These are phyloP conservation scores for Drosophila azteca DNA, from an alignment of 1,140 invertebrate species.

Conservation along the genomic window DNA sequence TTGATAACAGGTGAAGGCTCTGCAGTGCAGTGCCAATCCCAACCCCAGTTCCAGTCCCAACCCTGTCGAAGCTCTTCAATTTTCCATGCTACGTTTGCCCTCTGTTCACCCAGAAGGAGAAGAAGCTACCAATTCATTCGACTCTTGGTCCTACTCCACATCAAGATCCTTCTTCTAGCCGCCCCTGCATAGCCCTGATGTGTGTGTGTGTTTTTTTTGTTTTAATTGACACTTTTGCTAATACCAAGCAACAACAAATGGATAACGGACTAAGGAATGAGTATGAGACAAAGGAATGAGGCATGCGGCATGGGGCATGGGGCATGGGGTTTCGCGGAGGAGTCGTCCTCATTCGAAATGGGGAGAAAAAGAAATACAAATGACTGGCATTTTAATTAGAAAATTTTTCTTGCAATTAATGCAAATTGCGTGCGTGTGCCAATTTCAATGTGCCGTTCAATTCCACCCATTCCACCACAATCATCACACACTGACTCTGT, in stretches of 20 bases:
- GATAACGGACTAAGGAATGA: slow-evolving; percentile 9
- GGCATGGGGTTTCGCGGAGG: too few species aligned
- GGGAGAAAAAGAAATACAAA: slow-evolving; percentile 28
- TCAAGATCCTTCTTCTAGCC: background rate
- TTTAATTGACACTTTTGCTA: slow-evolving; percentile 80
- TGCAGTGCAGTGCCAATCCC: slow-evolving; percentile 21
- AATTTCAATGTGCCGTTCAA: slow-evolving; percentile 74
- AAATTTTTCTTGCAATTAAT: slow-evolving; percentile 83
- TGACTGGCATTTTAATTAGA: slow-evolving; percentile 83
- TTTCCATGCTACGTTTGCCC: slow-evolving; percentile 69
- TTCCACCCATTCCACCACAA: slow-evolving; percentile 26
- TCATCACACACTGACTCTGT: background rate
- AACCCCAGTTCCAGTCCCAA: background rate
- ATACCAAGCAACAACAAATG: slow-evolving; percentile 41
- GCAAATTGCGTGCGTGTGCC: slow-evolving; percentile 81
- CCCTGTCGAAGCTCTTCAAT: slow-evolving; percentile 49
- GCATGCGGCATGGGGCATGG: background rate
- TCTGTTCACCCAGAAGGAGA: slow-evolving; percentile 68
- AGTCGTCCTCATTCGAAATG: too few species aligned
- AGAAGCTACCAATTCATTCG: slow-evolving; percentile 8
- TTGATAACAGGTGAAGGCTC: slow-evolving; percentile 38
- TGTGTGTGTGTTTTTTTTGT: slow-evolving; percentile 19
- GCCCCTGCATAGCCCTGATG: background rate
- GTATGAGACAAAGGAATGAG: background rate
- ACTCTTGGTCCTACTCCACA: background rate